Percentiles rank a stretch among this genome's conserved stretches.
These are phyloP conservation scores for Bradypus variegatus DNA, from an alignment of 2,797 vertebrate genomes.

Conservation along the genomic window DNA sequence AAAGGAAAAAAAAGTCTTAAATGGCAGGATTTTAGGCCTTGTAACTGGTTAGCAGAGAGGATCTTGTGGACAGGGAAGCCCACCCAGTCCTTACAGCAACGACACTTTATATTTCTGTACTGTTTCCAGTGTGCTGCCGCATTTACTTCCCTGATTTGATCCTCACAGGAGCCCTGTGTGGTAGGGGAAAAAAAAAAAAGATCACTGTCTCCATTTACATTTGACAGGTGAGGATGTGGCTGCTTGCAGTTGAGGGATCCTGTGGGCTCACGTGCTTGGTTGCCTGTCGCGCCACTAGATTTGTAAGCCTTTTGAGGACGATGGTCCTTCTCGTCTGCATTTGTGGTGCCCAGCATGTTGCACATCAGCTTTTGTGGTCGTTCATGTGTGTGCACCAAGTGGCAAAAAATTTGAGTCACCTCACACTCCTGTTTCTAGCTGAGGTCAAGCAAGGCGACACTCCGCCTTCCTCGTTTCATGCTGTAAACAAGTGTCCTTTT, in stretches of 20 bases:
- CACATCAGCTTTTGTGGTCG: too few species aligned
- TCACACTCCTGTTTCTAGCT: too few species aligned
- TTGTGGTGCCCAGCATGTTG: too few species aligned
- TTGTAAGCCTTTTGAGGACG: background rate
- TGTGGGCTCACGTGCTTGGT: background rate
- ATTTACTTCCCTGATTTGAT: rapidly evolving
- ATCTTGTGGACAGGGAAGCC: background rate
- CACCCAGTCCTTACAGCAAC: background rate
- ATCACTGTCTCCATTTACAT: background rate
- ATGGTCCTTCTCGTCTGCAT: background rate
- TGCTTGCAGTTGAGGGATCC: background rate
- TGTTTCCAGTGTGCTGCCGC: too few species aligned
- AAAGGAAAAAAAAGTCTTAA: background rate
- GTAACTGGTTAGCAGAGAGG: background rate
- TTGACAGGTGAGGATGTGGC: background rate
- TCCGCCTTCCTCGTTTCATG: too few species aligned
- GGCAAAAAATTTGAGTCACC: too few species aligned
- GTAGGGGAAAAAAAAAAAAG: background rate
- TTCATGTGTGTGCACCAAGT: too few species aligned
- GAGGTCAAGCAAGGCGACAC: too few species aligned
- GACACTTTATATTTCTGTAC: background rate
- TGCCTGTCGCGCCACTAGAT: background rate
- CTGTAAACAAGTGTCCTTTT: too few species aligned
- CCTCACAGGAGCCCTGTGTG: background rate
- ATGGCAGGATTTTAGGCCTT: background rate